Evolutionary conservation across 2,888 invertebrate species (phyloP), one percentile per base, ranked within the genome.

Genomic region (Diarsia dahlii): DNA sequence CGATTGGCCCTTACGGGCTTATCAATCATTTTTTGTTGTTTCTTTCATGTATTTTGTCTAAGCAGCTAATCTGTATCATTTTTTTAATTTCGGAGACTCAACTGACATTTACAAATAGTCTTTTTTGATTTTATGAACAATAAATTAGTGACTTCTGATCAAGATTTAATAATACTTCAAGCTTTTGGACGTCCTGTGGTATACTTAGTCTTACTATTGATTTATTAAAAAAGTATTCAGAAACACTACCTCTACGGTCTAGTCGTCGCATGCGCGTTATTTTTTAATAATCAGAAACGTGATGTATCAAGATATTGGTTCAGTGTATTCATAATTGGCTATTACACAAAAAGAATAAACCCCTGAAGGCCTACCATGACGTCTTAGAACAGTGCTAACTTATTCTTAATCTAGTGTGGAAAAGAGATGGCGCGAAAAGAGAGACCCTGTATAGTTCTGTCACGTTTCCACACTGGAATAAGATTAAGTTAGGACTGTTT

Each of bases 61-160:
- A 34, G 72, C 78, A 71, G 72, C 72, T 74, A 39, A 48, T 34
- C 10, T 54, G 54, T 75, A 54, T 71, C 6, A 52, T 46, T 63
- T 74, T 28, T 1, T 58, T 65, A 15, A 48, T 72, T 34, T 28
- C 4, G 13, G 34, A 23, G 56, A 72, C 56, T 72, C 28, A 18
- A 48, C 13, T 58, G 34, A 56, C 18, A 34, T 46, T 46, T 15
- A 28, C 28, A 46, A 18, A 65, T 58, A 28, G 18, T 3, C 12
- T 65, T 39, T 6, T 39, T 39, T 48, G n/a, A 6, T 68, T 68
- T 67, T n/a, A 23, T 54, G n/a, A 54, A 18, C 10, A 39, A 15
- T 10, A 52, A 20, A 12, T 34, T 66, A 50, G 12, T 56, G 56
- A 9, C 18, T 45, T 56, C 13, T 68, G 45, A 66, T 65, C 1